Base-by-base conservation (phyloP, 2,888 invertebrate species). In the Leucophenga montana region DNA sequence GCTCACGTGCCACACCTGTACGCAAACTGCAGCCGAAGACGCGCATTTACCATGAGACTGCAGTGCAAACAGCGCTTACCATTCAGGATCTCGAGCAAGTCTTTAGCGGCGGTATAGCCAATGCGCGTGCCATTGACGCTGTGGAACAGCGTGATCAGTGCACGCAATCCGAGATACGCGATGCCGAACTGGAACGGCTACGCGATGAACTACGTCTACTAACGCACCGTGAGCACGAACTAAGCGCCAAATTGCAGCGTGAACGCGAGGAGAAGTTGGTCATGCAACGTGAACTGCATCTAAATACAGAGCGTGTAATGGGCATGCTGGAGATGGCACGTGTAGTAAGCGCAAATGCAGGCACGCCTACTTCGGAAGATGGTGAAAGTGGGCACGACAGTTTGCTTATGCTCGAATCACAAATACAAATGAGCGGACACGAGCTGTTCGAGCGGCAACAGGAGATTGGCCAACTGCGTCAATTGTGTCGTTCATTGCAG, bases 21-120 rank as follows among this genome's bases (percentile, higher is more conserved):
- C 46, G 48, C 20, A 64, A 68, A 4, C 68, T 74, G 64, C 85
- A 86, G 68, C 87, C 90, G 44, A 92, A 91, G 84, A 93, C 94
- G 0, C 91, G 92, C 82, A 95, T 96, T 76, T 95, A 94, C 86
- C 95, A 95, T 77, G 96, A 96, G 88, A 94, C 91, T 46, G 91
- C 92, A 62, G 91, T 92, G 14, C 96, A 96, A 87, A 96, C 96
- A 0, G 94, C 93, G 27, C 88, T 96, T 66, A 91, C 94, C 0
- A 92, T 93, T 67, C 88, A 89, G 2, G 95, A 95, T 82, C 90
- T 95, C 27, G 94, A 94, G 75, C 92, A 92, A 18, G 93, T 93
- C 5, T 89, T 95, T 66, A 91, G 92, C 0, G 95, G 95, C 1
- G 87, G 91, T 2, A 54, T 77, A 13, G 73, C 82, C 39, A 76